Conservation (phyloP, 2,113 vertebrate species). For the Caracal caracal region DNA sequence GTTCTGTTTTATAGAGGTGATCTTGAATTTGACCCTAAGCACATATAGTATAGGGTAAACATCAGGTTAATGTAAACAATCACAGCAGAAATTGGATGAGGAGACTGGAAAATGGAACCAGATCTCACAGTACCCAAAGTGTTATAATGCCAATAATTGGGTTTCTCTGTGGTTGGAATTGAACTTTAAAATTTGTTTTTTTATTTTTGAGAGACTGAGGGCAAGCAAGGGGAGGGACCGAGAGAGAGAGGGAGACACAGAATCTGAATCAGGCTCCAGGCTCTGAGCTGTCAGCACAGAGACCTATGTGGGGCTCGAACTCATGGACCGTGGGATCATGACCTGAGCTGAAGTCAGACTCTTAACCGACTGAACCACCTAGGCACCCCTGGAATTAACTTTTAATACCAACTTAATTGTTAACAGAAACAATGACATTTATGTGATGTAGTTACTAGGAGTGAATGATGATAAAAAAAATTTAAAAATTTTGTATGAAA, state of each 20-base stretch:
- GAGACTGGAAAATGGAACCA: not conserved
- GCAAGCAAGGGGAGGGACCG: too few species aligned
- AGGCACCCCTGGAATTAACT: not conserved
- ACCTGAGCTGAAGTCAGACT: too few species aligned
- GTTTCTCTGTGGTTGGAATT: not conserved
- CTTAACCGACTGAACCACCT: too few species aligned
- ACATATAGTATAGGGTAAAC: not conserved
- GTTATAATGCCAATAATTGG: not conserved
- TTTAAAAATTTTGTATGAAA: not conserved
- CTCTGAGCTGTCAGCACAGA: too few species aligned
- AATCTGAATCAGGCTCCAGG: too few species aligned
- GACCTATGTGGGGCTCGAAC: too few species aligned
- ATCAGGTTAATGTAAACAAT: not conserved
- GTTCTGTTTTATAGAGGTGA: not conserved
- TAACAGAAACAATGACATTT: not conserved
- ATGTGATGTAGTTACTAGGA: not conserved
- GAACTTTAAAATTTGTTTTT: not conserved
- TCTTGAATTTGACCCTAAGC: constrained; percentile 3
- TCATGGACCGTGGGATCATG: too few species aligned
- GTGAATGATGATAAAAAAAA: not conserved
- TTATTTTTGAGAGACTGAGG: too few species aligned
- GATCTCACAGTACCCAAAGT: not conserved
- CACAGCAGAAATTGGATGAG: not conserved
- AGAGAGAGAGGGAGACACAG: too few species aligned
- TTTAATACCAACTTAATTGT: not conserved